Conservation (phyloP, 2,113 vertebrate species). For the Solenodon paradoxus region DNA sequence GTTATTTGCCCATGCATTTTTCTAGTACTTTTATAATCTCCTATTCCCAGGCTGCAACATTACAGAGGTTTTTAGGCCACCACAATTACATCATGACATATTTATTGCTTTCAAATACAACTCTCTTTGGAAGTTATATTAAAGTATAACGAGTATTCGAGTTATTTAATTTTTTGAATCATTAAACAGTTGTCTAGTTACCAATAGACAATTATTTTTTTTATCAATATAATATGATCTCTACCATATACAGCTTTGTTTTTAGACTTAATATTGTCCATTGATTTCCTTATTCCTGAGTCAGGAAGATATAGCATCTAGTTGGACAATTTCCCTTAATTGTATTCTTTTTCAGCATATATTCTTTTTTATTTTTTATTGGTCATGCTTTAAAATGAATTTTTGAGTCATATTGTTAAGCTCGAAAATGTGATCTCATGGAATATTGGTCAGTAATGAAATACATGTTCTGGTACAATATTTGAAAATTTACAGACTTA, state of each 20-base stretch:
- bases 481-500: not conserved
- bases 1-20: not conserved
- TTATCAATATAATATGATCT: not conserved
- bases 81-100: not conserved
- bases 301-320: not conserved
- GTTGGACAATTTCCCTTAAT: not conserved
- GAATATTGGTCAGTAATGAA: not conserved
- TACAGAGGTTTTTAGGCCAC: not conserved
- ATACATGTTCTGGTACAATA: not conserved
- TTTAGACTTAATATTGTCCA: not conserved
- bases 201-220: not conserved
- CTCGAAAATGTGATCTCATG: not conserved
- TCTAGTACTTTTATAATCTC: not conserved
- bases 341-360: not conserved
- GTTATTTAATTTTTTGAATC: not conserved
- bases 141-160: not conserved
- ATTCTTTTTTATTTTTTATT: not conserved
- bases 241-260: not conserved
- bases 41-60: not conserved
- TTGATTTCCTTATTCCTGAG: not conserved
- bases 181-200: not conserved
- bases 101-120: not conserved
- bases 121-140: not conserved
- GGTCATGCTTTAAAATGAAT: slow-evolving; percentile 7
- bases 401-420: slow-evolving; percentile 10